Base-by-base conservation (phyloP, 2,888 invertebrate genomes). In the Cheilosia urbana region DNA sequence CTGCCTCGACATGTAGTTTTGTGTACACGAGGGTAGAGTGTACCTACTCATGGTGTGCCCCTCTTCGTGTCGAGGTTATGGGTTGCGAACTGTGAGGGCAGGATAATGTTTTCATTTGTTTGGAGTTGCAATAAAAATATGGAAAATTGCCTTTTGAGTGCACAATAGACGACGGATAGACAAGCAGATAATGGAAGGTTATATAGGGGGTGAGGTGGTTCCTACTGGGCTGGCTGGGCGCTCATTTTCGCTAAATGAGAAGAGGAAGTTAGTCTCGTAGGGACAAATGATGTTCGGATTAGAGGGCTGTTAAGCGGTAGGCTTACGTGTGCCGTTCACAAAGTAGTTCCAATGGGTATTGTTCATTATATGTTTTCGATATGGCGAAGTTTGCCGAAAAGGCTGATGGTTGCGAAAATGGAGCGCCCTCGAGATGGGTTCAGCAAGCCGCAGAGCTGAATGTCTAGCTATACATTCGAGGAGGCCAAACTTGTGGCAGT, bases 31-130 rank as follows among this genome's bases (percentile, higher is more conserved):
- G 30, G 6, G 30, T 9, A 0, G 30, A 9, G 30, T 27, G 7
- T 27, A 27, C 27, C 27, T 7, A 27, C 27, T 27, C 6, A 6
- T 27, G 27, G 27, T 7, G 27, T 6, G 27, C 4, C 24, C 11
- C n/a, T 15, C 21, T 21, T 11, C 17, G 34, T 40, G 47, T 49
- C 65, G 62, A 47, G 78, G 60, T 80, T 80, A 75, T 60, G 75
- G 75, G 60, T 60, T 51, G 51, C 57, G 68, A 68, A 40, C 66
- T 55, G 40, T 47, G 58, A 40, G 53, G 53, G 60, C 58, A 80
- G 85, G 72, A 81, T 85, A 85, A 85, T 85, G 85, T 85, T 85
- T 85, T 85, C 85, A 85, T 85, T 85, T 85, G 85, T 85, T 85
- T 81, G 81, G 66, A 85, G 81, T 85, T 85, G 85, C 85, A 85